These are phyloP conservation scores for Lophotis ruficrista DNA, from an alignment of 2,113 vertebrate species.

Conservation along the genomic window DNA sequence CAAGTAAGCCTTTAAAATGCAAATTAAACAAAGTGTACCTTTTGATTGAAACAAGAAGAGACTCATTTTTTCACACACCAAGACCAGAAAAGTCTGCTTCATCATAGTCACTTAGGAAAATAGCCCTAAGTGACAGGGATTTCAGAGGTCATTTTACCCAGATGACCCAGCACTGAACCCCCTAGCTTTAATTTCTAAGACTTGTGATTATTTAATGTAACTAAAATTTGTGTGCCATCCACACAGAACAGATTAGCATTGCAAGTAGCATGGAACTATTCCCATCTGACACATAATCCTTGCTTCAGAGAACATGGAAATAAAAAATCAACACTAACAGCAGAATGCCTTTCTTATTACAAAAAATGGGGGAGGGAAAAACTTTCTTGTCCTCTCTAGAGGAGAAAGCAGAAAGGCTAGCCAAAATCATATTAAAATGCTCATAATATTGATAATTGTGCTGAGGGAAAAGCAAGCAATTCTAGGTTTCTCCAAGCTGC, in stretches of 20 bases:
- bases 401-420: neutral
- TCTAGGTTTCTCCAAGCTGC: neutral
- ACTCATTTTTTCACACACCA: neutral
- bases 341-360: neutral
- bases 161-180: neutral
- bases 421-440: neutral
- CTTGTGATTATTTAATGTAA: neutral
- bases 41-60: neutral
- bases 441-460: neutral
- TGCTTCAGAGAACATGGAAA: neutral
- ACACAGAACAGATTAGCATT: neutral
- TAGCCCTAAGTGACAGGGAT: neutral
- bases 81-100: neutral
- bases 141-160: neutral
- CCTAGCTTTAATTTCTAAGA: neutral
- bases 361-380: neutral
- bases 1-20: slow-evolving; percentile 50
- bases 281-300: neutral
- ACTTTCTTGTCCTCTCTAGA: neutral
- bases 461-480: neutral
- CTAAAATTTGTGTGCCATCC: neutral
- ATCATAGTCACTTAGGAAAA: neutral
- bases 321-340: neutral
- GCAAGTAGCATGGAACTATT: neutral
- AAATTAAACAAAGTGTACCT: slow-evolving; percentile 47